Base-by-base conservation (phyloP, 2,113 vertebrate species). In the Hydropotes inermis region DNA sequence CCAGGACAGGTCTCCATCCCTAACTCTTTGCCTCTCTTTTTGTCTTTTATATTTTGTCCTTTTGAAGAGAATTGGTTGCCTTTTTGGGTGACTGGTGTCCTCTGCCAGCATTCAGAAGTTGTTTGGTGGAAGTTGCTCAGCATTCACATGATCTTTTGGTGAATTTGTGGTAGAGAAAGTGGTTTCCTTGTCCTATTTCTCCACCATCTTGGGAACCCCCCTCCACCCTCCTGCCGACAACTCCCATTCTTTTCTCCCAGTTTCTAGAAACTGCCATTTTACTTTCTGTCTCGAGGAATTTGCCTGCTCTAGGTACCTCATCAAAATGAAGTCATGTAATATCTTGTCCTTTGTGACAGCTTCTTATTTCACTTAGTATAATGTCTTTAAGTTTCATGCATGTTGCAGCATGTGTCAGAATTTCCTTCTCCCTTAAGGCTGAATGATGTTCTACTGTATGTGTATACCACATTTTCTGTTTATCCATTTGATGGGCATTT, bases 121-220 rank as follows among this genome's bases (percentile, higher is more conserved):
- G 64, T 67, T 67, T 67, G 36, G 64, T 21, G 17, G 33, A 2
- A 36, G 8, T n/a, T 67, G 64, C 64, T 67, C 17, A 36, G 33
- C 64, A 67, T 67, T 67, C 64, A 67, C 19, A 67, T 36, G 33
- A 67, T 36, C 64, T 67, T 21, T 67, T 67, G 64, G 64, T 36
- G 64, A 36, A 67, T 36, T 21, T 67, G 33, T 67, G 64, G 33
- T 33, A 67, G 64, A 67, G 64, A 67, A 67, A 21, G 33, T 67
- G 64, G 33, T 36, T 67, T 67, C 64, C 64, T 8, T 36, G 64
- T n/a, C 33, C 4, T n/a, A 36, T 36, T 67, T 67, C 33, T n/a
- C 33, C 0, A 1, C 33, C 33, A 21, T 67, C 64, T 67, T 67
- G 61, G 33, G 33, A 10, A 1, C 7, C 33, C 16, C 7, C 33